Evolutionary conservation across 2,888 invertebrate species (phyloP), one percentile per base, ranked within the genome.

Genomic region (Sesia bembeciformis): DNA sequence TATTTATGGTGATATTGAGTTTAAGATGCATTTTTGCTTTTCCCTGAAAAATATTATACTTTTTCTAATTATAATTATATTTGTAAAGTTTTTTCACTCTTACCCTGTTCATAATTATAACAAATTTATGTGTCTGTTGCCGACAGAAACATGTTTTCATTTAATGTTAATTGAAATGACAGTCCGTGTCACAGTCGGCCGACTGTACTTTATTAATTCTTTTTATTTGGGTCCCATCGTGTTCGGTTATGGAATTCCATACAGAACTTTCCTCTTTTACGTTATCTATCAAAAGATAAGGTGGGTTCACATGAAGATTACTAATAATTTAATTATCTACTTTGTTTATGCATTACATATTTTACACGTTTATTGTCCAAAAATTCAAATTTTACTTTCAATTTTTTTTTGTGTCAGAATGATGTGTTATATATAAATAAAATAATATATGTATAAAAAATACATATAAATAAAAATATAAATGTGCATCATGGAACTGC

Each of bases 151-250:
- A 75, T 78, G 81, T 80, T 78, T 72, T 75, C 72, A 69, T 65
- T 68, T 69, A 77, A 83, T 78, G 79, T 81, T 87, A 87, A 88
- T 88, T 87, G 84, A 88, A 86, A 81, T 79, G 78, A 87, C 79
- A 76, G 72, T 73, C 74, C 68, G 75, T 78, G 78, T 79, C 76
- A 69, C 74, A 71, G 72, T 62, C 74, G 67, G 65, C 64, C 68
- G 63, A 55, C 58, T 62, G 61, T 62, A 68, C 69, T 78, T 76
- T 77, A 76, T 80, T 78, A 73, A 78, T 79, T 75, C 73, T 76
- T 78, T 80, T 80, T 81, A 76, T 78, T 72, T 60, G 70, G 68
- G 67, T 67, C 68, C 74, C 72, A 70, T 72, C 72, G 72, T 69
- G 75, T 75, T 72, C 68, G 73, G 67, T 69, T 76, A 70, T 78